These are phyloP conservation scores for Agelas oroides DNA, from an alignment of 37 sponge, comb jelly and placozoan genomes.

Conservation along the genomic window DNA sequence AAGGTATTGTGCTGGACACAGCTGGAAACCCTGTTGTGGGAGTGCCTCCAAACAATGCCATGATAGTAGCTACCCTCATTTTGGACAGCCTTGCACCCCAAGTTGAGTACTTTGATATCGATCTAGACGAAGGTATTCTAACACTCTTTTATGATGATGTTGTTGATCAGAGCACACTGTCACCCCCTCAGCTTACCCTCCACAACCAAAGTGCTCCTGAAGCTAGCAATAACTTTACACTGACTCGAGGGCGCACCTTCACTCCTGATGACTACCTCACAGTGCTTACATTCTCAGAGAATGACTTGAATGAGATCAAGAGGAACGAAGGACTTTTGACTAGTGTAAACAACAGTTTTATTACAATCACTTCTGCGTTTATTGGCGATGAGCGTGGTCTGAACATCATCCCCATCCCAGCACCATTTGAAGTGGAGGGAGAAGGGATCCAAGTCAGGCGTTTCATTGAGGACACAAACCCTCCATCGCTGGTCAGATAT, in stretches of 20 bases:
- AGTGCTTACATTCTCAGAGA: conserved; percentile 47
- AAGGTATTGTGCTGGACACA: conserved; percentile 74
- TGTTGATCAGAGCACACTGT: conserved; percentile 53
- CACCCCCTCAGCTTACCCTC: conserved; percentile 47
- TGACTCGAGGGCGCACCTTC: conserved; percentile 68
- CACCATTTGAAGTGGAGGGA: not conserved
- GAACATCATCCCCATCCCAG: conserved; percentile 20
- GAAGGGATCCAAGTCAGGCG: conserved; percentile 58
- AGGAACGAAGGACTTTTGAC: conserved; percentile 77
- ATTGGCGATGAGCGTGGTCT: conserved; percentile 69
- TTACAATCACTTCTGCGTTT: conserved; percentile 47
- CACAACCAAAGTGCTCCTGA: conserved; percentile 48
- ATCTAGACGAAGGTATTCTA: conserved; percentile 81
- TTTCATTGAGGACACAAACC: conserved; percentile 81
- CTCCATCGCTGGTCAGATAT: conserved; percentile 61
- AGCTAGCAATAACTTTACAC: conserved; percentile 54
- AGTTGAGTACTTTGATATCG: conserved; percentile 72
- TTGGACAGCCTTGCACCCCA: conserved; percentile 49
- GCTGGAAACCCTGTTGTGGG: conserved; percentile 65
- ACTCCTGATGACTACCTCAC: conserved; percentile 72
- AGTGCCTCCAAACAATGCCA: conserved; percentile 27
- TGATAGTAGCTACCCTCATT: conserved; percentile 10
- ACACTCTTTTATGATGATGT: conserved; percentile 83
- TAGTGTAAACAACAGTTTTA: conserved; percentile 60
- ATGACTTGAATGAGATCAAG: conserved; percentile 86